Conservation (phyloP, 2,888 invertebrate species). For the Penaeus monodon region DNA sequence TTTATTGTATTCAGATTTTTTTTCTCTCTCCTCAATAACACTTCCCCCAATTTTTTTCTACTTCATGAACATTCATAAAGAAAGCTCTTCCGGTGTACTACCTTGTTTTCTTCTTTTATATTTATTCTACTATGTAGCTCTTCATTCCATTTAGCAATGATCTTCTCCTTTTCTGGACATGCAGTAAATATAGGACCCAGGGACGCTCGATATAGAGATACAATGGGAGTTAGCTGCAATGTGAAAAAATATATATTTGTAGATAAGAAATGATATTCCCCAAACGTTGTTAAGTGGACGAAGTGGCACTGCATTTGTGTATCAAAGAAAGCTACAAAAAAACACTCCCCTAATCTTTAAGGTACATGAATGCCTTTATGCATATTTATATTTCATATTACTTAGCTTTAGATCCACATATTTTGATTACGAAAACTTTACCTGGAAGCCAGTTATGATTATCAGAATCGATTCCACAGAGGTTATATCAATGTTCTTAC, state of each 20-base stretch:
- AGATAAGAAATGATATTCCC: too few relatives aligned
- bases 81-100: neutral
- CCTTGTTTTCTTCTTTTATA: slow-evolving; percentile 43
- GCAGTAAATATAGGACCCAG: slow-evolving; percentile 10
- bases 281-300: too few relatives aligned
- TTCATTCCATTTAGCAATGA: slow-evolving; percentile 34
- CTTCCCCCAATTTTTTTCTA: too few relatives aligned
- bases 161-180: slow-evolving; percentile 32
- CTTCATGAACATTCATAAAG: too few relatives aligned
- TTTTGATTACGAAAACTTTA: neutral
- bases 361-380: too few relatives aligned
- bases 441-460: slow-evolving; percentile 39
- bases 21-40: too few relatives aligned
- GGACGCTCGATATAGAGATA: slow-evolving; percentile 31
- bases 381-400: neutral
- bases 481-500: slow-evolving; percentile 36
- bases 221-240: too few relatives aligned
- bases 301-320: too few relatives aligned
- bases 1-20: too few relatives aligned
- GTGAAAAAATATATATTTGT: too few relatives aligned
- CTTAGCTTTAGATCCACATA: neutral
- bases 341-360: too few relatives aligned
- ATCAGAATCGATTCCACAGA: slow-evolving; percentile 34
- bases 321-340: neutral
- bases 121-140: slow-evolving; percentile 39